Evolutionary conservation across 2,113 vertebrate genomes (phyloP).

Genomic region (Monopterus albus): DNA sequence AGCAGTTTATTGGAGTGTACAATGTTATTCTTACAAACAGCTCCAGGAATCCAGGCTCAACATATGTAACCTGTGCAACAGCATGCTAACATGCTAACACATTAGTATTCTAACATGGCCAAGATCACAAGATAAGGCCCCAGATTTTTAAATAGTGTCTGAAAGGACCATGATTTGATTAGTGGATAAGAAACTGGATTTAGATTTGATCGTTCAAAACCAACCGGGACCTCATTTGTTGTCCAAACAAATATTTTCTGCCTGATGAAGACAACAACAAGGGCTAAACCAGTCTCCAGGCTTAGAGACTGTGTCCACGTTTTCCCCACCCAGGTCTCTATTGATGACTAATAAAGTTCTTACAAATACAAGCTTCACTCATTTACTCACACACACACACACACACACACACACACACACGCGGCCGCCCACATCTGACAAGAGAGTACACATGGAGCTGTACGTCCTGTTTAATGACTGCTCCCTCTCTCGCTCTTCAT

Average conservation of each 20-base stretch:
- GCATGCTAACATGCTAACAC: too few species aligned
- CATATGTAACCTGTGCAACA: too few species aligned
- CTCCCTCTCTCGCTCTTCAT: slow-evolving; percentile 70
- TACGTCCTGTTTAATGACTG: slow-evolving; percentile 49
- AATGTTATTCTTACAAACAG: too few species aligned
- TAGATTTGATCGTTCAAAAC: neutral
- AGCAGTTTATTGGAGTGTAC: too few species aligned
- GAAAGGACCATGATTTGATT: neutral
- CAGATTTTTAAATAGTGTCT: neutral
- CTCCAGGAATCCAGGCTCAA: too few species aligned
- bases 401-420: neutral
- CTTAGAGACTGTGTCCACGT: neutral
- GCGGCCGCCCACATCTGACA: slow-evolving; percentile 18
- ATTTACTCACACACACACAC: too few species aligned
- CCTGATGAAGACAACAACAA: neutral
- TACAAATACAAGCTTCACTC: slow-evolving; percentile 9
- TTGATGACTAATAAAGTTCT: slow-evolving; percentile 27
- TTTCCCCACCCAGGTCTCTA: neutral
- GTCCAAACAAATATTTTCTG: neutral
- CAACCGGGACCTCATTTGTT: neutral
- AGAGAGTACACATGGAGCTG: slow-evolving; percentile 23
- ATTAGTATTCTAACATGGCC: too few species aligned
- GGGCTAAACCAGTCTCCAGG: neutral
- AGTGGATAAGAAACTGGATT: neutral
- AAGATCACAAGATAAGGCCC: too few species aligned